A percentile compares a stretch with the other conserved stretches of the same genome.
Evolutionary conservation across 2,113 vertebrate genomes (phyloP).

Genomic region (Gobiocypris rarus): DNA sequence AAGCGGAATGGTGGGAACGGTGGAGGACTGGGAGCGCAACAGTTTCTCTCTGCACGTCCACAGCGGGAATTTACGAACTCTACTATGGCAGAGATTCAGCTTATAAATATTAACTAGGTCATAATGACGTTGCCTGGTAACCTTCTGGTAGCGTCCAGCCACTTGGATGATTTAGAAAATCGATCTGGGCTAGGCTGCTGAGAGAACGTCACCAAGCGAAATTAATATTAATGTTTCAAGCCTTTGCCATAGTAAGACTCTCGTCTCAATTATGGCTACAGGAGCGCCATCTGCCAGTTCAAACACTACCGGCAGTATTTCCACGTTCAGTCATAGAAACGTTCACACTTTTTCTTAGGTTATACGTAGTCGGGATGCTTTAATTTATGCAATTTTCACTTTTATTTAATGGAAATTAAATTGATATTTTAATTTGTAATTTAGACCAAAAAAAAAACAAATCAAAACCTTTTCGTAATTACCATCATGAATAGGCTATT

Average conservation of each 20-base stretch:
- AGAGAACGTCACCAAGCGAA: not conserved
- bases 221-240: not conserved
- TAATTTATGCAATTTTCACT: too few species aligned
- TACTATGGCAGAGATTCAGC: not conserved
- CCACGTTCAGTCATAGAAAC: not conserved
- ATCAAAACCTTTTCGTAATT: too few species aligned
- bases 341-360: not conserved
- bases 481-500: too few species aligned
- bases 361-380: too few species aligned
- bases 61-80: not conserved
- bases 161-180: not conserved
- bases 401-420: too few species aligned
- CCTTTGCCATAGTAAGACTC: not conserved
- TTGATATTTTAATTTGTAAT: too few species aligned
- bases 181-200: not conserved
- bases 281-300: not conserved
- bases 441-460: too few species aligned
- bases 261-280: not conserved
- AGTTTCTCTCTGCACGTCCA: constrained; percentile 9
- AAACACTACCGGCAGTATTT: not conserved
- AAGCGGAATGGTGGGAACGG: constrained; percentile 54
- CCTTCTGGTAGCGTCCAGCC: not conserved
- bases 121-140: not conserved
- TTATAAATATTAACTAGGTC: not conserved
- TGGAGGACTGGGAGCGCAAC: constrained; percentile 13